Evolutionary conservation across 2,888 invertebrate genomes (phyloP), one percentile per base, ranked within the genome.

Genomic region (Orgyia antiqua): DNA sequence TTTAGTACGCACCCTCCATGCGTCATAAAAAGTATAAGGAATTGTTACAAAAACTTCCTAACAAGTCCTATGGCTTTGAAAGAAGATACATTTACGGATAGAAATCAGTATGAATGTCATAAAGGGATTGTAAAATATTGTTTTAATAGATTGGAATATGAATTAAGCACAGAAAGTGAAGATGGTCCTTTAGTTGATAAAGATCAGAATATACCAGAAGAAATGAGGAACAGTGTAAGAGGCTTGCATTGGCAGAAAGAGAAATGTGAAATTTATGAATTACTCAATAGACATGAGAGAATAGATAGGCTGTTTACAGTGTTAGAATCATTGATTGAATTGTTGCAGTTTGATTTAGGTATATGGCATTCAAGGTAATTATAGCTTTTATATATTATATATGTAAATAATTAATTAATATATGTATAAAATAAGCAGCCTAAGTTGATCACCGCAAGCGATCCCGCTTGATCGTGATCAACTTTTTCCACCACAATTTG

Each of bases 351-450:
- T 60, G 89, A 90, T 66, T 72, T 89, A 30, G 77, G 82, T 2
- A 82, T 88, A 54, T 89, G 89, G 88, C 74, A 87, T 49, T 63
- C 80, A 35, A 87, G 88, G 75, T 87, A 75, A 41, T n/a, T n/a
- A n/a, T n/a, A n/a, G n/a, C n/a, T n/a, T n/a, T n/a, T n/a, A n/a
- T n/a, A n/a, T n/a, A n/a, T n/a, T n/a, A n/a, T n/a, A n/a, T n/a
- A n/a, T n/a, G n/a, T n/a, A n/a, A n/a, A n/a, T n/a, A n/a, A n/a
- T n/a, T n/a, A n/a, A n/a, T n/a, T n/a, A n/a, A n/a, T n/a, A n/a
- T n/a, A n/a, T n/a, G n/a, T n/a, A n/a, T n/a, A n/a, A n/a, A n/a
- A n/a, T n/a, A n/a, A n/a, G n/a, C n/a, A n/a, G n/a, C n/a, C n/a
- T n/a, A n/a, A n/a, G n/a, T n/a, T n/a, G n/a, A n/a, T n/a, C n/a